Base-by-base conservation (phyloP, 2,113 vertebrate genomes). In the Nycticryphes semicollaris region DNA sequence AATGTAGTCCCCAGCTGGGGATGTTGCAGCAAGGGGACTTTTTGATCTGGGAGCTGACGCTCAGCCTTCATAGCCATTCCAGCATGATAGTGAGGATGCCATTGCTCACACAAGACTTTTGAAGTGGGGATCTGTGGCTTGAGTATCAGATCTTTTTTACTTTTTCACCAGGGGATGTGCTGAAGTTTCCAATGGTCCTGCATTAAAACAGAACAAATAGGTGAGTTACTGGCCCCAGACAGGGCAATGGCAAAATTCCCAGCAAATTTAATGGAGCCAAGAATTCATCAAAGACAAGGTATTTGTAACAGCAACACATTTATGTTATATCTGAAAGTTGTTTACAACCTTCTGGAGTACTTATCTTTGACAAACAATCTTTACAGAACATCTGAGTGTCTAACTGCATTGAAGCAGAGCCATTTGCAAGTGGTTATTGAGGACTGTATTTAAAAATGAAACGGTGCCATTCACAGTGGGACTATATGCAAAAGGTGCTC, bases 291-390 rank as follows among this genome's bases (percentile, higher is more conserved):
- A 87, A 91, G 70, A 73, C 41, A 39, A 84, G 25, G 28, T 85
- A 70, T 80, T 74, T 87, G 48, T 68, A 76, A 53, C 9, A 87
- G 33, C 41, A 73, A 35, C 76, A 23, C 25, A 74, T 92, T 83
- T 70, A 39, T 51, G 33, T 87, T 86, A 45, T 59, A 51, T 75
- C 41, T 79, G 69, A 84, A 79, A 53, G 35, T 92, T 93, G 73
- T 81, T 93, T 94, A 73, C 47, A 78, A 30, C 28, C 22, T 94
- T 91, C 56, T 88, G 76, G 21, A 83, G 43, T 77, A 83, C 90
- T 90, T 95, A 69, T 88, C 68, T 93, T 86, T 51, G 68, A 84
- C 47, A 78, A 94, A 86, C 48, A 81, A 48, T 84, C 57, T 94
- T 90, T 90, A 73, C 43, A 81, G 68, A 76, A 16, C 77, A 86